Evolutionary conservation across 1,140 invertebrate species (phyloP), one percentile per base, ranked within the genome.

Genomic region (Archivesica marissinica): DNA sequence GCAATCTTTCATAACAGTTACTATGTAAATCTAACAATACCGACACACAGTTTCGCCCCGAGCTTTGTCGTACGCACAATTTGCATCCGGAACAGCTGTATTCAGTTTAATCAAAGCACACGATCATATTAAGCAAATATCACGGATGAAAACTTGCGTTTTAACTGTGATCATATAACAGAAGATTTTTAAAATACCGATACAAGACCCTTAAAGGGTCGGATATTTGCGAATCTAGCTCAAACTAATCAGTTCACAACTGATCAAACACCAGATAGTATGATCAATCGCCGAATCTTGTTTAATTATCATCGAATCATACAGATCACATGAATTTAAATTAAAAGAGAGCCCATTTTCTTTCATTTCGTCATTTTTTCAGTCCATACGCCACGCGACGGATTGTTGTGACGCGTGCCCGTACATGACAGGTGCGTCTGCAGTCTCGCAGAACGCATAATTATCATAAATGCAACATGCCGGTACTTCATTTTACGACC

Each of bases 61-160:
- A 56, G 74, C 74, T 4, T 39, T 4, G 28, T 38, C 33, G 20
- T 56, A 41, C 59, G 41, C 25, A 50, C n/a, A 61, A 81, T 81
- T 81, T 81, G 38, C 64, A 81, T 70, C 59, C 28, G 15, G 41
- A 52, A 52, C 79, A 81, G 79, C 79, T 81, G 79, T 54, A 54
- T 56, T 17, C 4, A 52, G 11, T 54, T 66, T 44, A 72, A 81
- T 72, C 79, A 81, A 79, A 81, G 79, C 44, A 38, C 20, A 17
- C 23, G 33, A 70, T 54, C 64, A 56, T 41, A 72, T 52, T 79
- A 50, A 25, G 77, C 30, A 66, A 79, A 79, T 47, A 79, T 50
- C 33, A 79, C 77, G 23, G 33, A 28, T 66, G 77, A 79, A 79
- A 79, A 52, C 35, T 25, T 41, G 33, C 68, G 68, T 72, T 72